A percentile compares a stretch with the other conserved stretches of the same genome.
phyloP scores from a whole-genome alignment of 2,113 vertebrate genomes.

The Corynorhinus townsendii region DNA sequence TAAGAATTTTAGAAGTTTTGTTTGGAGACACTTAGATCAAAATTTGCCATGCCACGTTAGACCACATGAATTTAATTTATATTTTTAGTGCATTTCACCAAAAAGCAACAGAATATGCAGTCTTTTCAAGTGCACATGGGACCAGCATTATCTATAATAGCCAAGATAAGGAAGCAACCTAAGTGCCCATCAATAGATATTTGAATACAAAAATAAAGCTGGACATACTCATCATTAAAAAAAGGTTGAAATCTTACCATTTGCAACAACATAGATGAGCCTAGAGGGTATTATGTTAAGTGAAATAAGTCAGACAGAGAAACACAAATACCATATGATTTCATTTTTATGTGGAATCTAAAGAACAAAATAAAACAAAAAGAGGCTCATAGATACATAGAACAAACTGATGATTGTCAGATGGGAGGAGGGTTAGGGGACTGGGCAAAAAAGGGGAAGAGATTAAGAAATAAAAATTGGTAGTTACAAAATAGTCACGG shows the following conservation, averaged over 20 bases:
- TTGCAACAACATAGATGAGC: neutral
- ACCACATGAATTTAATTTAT: neutral
- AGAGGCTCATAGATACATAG: neutral
- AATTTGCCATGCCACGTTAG: neutral
- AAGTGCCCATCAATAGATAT: neutral
- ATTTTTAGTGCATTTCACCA: neutral
- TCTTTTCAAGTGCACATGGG: neutral
- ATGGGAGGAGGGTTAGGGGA: neutral
- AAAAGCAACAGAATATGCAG: neutral
- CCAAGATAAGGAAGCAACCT: neutral
- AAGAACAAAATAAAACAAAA: neutral
- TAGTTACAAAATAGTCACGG: no score
- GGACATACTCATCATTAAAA: neutral
- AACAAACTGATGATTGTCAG: neutral
- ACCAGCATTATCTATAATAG: neutral
- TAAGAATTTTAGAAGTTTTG: neutral
- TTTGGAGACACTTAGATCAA: neutral
- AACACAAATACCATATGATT: neutral
- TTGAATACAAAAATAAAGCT: neutral
- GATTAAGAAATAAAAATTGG: no score
- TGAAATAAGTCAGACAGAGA: neutral
- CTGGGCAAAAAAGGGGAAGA: no score
- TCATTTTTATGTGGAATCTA: neutral
- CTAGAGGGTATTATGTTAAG: neutral
- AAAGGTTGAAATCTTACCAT: neutral